Conservation (phyloP, 2,888 invertebrate genomes). For the Cataglyphis altisquamis region DNA sequence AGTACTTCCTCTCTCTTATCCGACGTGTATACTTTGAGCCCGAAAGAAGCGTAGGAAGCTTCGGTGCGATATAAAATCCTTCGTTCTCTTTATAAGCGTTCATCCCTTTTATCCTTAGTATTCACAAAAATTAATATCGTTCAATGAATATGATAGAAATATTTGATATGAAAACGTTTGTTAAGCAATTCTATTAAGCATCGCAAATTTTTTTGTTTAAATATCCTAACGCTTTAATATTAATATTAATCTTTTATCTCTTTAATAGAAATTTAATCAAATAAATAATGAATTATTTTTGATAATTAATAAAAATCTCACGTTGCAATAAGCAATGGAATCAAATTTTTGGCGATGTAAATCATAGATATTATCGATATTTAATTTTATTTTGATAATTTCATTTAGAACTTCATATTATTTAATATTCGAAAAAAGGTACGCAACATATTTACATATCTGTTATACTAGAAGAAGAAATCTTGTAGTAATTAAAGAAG, state of each 20-base stretch:
- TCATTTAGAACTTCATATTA: background rate
- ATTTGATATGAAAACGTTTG: background rate
- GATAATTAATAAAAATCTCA: background rate
- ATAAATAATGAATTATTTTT: background rate
- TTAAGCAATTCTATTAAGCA: background rate
- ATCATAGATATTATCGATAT: background rate
- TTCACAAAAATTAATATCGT: slow-evolving; percentile 30
- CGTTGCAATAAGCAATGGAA: background rate
- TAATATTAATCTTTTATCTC: background rate
- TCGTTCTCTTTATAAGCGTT: slow-evolving; percentile 40
- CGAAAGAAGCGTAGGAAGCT: slow-evolving; percentile 65
- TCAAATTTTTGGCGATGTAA: background rate
- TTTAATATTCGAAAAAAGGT: background rate
- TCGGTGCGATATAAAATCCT: slow-evolving; percentile 63
- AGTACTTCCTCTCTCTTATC: slow-evolving; percentile 71
- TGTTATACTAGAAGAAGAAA: background rate
- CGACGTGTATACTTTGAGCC: slow-evolving; percentile 66
- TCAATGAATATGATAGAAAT: slow-evolving; percentile 3
- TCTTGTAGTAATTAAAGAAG: slow-evolving; percentile 5
- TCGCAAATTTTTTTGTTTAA: background rate
- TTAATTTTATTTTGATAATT: background rate
- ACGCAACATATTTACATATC: background rate
- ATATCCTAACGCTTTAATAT: background rate
- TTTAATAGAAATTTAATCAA: background rate
- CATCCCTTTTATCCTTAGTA: slow-evolving; percentile 31